Conservation (phyloP, 1,140 invertebrate genomes). For the Paracyclopina nana region DNA sequence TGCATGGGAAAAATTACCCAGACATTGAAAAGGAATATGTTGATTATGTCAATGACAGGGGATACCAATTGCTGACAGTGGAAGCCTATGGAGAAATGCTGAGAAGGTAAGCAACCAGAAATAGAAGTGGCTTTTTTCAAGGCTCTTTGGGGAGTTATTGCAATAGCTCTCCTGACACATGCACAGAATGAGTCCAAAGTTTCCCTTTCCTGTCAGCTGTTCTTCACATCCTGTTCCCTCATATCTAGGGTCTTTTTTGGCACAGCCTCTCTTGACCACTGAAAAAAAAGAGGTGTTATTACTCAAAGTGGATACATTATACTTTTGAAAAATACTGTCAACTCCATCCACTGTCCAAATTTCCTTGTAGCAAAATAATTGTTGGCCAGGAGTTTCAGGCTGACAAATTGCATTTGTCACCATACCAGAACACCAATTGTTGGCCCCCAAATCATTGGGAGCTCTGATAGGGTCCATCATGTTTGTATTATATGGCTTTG, state of each 20-base stretch:
- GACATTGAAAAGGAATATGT: slow-evolving; percentile 30
- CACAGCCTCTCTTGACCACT: not conserved
- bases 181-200: not conserved
- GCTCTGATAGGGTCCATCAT: no score
- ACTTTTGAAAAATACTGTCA: not conserved
- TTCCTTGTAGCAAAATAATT: slow-evolving; percentile 3
- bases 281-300: not conserved
- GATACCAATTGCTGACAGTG: slow-evolving; percentile 33
- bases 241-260: not conserved
- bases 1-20: slow-evolving; percentile 29
- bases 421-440: no score
- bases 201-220: not conserved
- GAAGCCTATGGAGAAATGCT: slow-evolving; percentile 31
- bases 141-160: no score
- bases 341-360: not conserved
- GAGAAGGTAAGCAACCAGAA: slow-evolving; percentile 17
- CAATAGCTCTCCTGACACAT: not conserved
- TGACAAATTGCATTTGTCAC: no score
- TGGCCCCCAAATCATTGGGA: no score
- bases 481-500: no score
- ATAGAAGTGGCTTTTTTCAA: no score
- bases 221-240: slow-evolving; percentile 1
- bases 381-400: no score
- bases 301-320: not conserved
- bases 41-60: slow-evolving; percentile 33